phyloP scores from a whole-genome alignment of 2,888 invertebrate species.

The Antitype chi region DNA sequence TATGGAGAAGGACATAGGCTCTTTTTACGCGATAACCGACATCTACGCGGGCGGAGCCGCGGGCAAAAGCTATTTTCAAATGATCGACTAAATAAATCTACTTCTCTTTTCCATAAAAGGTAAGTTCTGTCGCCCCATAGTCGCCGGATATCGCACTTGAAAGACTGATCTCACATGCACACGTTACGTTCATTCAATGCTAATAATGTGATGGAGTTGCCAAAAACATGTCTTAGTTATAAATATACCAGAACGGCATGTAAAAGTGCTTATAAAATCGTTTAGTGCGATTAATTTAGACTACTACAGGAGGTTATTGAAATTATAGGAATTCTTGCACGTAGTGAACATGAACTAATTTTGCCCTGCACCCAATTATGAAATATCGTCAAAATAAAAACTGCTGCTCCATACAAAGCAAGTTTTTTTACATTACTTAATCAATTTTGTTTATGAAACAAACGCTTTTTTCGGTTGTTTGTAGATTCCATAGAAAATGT shows the following conservation, averaged over 20 bases:
- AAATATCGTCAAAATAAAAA: neutral
- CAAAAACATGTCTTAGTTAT: conserved; percentile 34
- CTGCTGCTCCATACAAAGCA: neutral
- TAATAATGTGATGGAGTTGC: conserved; percentile 28
- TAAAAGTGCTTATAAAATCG: neutral
- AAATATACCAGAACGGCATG: conserved; percentile 36
- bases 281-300: neutral
- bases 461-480: neutral
- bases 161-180: neutral
- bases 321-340: neutral
- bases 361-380: neutral
- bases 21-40: no score
- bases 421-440: no score
- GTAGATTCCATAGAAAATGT: neutral
- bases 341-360: neutral
- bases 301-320: neutral
- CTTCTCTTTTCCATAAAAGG: neutral
- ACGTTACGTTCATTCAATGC: neutral
- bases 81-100: neutral
- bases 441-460: neutral
- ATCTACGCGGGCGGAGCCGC: no score
- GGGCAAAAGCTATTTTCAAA: neutral
- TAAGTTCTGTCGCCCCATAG: no score
- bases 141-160: neutral
- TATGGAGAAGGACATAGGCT: no score